Conservation (phyloP, 2,888 invertebrate species). For the Machimus rusticus region DNA sequence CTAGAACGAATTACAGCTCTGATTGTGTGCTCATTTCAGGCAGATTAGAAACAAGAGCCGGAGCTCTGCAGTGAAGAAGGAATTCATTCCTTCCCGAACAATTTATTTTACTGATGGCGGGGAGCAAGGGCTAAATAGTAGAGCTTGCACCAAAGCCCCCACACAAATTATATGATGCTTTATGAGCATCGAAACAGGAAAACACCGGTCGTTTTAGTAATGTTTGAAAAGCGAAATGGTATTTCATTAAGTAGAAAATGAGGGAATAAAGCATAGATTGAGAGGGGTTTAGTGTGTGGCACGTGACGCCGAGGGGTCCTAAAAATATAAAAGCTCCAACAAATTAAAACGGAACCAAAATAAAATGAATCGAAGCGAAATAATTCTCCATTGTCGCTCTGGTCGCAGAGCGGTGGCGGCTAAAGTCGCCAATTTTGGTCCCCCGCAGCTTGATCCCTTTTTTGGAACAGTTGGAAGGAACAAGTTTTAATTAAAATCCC, state of each 20-base stretch:
- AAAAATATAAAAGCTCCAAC: not conserved
- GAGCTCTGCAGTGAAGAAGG: not conserved
- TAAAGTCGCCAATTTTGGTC: not conserved
- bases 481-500: conserved; percentile 47
- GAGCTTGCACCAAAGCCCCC: not conserved
- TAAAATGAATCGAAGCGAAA: conserved; percentile 43
- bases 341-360: conserved; percentile 41
- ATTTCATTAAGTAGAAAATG: conserved; percentile 25
- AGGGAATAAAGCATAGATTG: not conserved
- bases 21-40: not conserved
- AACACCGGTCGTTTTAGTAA: not conserved
- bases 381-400: conserved; percentile 20
- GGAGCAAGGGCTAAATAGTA: not conserved
- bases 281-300: not conserved
- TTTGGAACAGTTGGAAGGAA: conserved; percentile 26
- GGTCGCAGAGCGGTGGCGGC: not conserved
- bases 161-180: not conserved
- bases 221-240: not conserved
- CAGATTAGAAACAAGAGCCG: not conserved
- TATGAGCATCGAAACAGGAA: not conserved
- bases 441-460: not conserved
- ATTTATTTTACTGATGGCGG: not conserved
- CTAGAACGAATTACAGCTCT: not conserved
- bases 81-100: not conserved
- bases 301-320: not conserved